These are phyloP conservation scores for Lasiurus cinereus DNA, from an alignment of 2,113 vertebrate species.

Conservation along the genomic window DNA sequence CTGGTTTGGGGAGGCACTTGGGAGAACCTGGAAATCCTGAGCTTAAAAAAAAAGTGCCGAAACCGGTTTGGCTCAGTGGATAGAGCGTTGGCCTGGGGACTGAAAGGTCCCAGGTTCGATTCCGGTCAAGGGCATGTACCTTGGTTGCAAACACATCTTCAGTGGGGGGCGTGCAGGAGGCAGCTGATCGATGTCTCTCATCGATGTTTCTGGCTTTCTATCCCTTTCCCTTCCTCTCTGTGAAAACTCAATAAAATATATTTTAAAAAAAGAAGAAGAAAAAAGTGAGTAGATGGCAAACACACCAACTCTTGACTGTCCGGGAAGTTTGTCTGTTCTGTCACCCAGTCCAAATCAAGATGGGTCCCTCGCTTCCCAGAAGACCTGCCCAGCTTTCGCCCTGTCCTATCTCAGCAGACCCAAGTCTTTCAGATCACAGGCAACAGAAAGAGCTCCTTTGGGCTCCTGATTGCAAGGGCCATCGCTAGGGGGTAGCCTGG, in stretches of 20 bases:
- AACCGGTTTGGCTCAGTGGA: no score
- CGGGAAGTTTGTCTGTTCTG: not conserved
- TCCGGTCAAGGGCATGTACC: no score
- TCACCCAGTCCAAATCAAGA: no score
- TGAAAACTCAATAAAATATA: no score
- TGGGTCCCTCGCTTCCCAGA: not conserved
- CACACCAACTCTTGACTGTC: not conserved
- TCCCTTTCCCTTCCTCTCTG: no score
- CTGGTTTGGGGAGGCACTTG: not conserved
- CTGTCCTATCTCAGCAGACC: not conserved
- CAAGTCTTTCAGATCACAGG: not conserved
- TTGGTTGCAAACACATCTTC: no score
- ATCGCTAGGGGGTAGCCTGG: fast-evolving
- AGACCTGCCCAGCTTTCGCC: not conserved
- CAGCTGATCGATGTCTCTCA: no score
- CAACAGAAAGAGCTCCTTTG: not conserved
- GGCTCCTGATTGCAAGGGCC: not conserved
- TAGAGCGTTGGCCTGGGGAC: no score
- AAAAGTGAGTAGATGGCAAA: not conserved
- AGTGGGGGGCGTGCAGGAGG: no score
- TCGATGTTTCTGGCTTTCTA: no score
- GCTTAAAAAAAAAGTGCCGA: not conserved
- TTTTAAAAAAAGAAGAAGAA: no score
- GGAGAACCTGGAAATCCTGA: not conserved
- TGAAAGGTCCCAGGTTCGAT: no score